Conservation (phyloP, 2,797 vertebrate species). For the Carapus acus region DNA sequence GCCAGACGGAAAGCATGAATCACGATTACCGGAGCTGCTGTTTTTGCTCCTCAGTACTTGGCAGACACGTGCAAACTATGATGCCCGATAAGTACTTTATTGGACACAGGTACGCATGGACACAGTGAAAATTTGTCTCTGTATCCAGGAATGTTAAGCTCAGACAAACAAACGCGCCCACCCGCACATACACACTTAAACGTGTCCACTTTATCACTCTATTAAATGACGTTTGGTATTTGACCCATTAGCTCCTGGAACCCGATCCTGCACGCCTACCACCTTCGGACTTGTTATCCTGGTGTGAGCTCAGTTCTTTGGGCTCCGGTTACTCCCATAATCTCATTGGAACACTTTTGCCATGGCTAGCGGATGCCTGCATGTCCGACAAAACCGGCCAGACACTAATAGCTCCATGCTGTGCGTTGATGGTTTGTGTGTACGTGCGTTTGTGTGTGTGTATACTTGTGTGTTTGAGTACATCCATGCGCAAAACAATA, state of each 20-base stretch:
- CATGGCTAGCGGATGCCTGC: conserved; percentile 80
- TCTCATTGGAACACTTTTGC: conserved; percentile 83
- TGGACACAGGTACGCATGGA: conserved; percentile 19
- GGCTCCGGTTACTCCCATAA: conserved; percentile 85
- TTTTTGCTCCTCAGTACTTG: conserved; percentile 53
- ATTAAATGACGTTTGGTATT: conserved; percentile 71
- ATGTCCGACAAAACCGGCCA: conserved; percentile 82
- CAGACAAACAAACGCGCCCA: conserved; percentile 4
- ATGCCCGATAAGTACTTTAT: conserved; percentile 36
- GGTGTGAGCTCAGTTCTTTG: conserved; percentile 76
- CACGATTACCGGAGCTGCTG: conserved; percentile 73
- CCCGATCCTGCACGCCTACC: conserved; percentile 66
- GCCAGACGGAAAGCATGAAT: conserved; percentile 80
- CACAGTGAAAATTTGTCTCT: neutral
- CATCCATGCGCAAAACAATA: conserved; percentile 38
- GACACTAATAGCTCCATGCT: conserved; percentile 68
- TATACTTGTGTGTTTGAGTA: too few species aligned
- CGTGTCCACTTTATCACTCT: conserved; percentile 59
- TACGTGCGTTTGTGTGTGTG: too few species aligned
- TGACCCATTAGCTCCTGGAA: conserved; percentile 74
- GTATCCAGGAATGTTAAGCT: conserved; percentile 25
- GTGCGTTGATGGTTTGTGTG: conserved; percentile 47
- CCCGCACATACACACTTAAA: conserved; percentile 32
- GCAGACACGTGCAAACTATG: conserved; percentile 49
- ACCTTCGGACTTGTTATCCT: conserved; percentile 73